A percentile compares a stretch with the other conserved stretches of the same genome.
phyloP scores from a whole-genome alignment of 2,797 vertebrate species.

The Chaenodraco wilsoni region DNA sequence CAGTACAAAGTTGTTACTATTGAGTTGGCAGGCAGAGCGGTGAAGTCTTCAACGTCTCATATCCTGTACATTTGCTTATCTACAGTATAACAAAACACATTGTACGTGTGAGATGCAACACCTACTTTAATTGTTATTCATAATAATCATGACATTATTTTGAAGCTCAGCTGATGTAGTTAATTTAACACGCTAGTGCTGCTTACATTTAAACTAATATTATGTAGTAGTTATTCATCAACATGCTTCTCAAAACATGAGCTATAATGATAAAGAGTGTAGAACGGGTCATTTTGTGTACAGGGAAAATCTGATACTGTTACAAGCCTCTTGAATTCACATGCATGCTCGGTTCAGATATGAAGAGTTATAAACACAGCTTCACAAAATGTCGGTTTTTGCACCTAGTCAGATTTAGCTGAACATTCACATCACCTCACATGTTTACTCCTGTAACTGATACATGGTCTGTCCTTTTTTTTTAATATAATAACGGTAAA shows the following conservation, averaged over 20 bases:
- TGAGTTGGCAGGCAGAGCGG: background rate
- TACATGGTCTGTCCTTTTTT: background rate
- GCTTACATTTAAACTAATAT: no score
- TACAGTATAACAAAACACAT: no score
- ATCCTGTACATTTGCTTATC: no score
- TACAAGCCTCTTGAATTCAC: background rate
- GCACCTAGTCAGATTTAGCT: background rate
- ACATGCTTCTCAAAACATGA: no score
- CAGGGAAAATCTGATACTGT: no score
- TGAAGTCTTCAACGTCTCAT: background rate
- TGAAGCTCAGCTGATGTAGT: background rate
- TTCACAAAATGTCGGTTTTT: background rate
- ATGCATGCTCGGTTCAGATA: background rate
- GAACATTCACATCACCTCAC: background rate
- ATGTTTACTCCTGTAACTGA: background rate
- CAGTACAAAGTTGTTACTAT: background rate
- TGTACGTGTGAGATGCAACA: no score
- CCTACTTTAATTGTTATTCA: no score
- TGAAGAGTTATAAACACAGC: background rate
- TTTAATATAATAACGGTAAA: background rate
- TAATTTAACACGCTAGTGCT: no score
- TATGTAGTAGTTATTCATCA: no score
- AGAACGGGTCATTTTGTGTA: no score
- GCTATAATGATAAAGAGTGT: no score
- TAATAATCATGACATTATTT: background rate